Evolutionary conservation across 2,113 vertebrate genomes (phyloP).

Genomic region (Apodemus sylvaticus): DNA sequence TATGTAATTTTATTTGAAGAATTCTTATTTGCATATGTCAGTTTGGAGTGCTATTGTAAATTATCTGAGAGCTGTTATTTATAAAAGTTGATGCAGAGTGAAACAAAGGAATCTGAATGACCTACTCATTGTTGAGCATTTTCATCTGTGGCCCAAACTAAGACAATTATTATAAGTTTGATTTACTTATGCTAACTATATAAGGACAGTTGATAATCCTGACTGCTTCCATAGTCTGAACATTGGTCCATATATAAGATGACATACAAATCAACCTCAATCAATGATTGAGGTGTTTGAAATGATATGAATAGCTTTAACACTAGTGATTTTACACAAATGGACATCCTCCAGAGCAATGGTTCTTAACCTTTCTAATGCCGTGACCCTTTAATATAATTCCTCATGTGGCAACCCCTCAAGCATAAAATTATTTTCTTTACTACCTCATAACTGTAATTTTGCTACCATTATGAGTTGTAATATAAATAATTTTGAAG

Average conservation of each 20-base stretch:
- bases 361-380: neutral
- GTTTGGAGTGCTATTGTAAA: neutral
- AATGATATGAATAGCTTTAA: neutral
- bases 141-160: neutral
- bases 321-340: neutral
- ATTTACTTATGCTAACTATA: neutral
- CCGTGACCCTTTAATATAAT: neutral
- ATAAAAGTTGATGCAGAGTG: neutral
- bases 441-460: neutral
- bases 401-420: neutral
- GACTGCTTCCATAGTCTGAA: constrained; percentile 12
- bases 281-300: neutral
- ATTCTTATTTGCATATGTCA: constrained; percentile 18
- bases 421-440: neutral
- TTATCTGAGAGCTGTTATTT: neutral
- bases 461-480: neutral
- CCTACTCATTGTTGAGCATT: neutral
- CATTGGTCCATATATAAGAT: neutral
- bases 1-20: constrained; percentile 30
- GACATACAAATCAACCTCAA: neutral
- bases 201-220: neutral
- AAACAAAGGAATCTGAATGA: neutral
- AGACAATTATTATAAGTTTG: neutral
- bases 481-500: neutral
- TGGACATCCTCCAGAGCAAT: neutral